Percentiles rank a stretch among this genome's conserved stretches.
Evolutionary conservation across 1,140 invertebrate species (phyloP).

Genomic region (Scaptodrosophila lebanonensis): DNA sequence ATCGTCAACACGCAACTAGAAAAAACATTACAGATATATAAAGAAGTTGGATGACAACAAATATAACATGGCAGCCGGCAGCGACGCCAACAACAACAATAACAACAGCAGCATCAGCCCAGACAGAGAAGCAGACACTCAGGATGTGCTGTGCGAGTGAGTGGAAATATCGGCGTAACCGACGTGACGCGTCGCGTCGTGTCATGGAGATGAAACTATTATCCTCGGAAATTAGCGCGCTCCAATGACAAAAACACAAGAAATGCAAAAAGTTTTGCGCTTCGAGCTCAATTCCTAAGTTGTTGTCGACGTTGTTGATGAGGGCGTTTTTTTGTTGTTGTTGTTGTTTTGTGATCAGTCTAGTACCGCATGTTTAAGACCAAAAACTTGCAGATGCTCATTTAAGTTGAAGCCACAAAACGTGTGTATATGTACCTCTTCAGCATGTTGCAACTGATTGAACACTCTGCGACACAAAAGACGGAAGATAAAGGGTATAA

Average conservation of each 20-base stretch:
- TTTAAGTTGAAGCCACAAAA: too few species aligned
- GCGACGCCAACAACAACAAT: background rate
- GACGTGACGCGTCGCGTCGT: slow-evolving; percentile 8
- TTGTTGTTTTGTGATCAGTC: background rate
- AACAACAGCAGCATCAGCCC: background rate
- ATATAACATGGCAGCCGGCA: slow-evolving; percentile 59
- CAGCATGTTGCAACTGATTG: too few species aligned
- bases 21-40: too few species aligned
- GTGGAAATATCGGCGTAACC: background rate
- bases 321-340: slow-evolving; percentile 14
- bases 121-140: background rate
- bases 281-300: slow-evolving; percentile 65
- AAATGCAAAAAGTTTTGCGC: slow-evolving; percentile 61
- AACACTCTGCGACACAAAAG: too few species aligned
- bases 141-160: slow-evolving; percentile 3
- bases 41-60: slow-evolving; percentile 55
- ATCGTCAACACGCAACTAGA: slow-evolving; percentile 56
- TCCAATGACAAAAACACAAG: slow-evolving; percentile 63
- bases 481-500: too few species aligned
- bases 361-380: background rate
- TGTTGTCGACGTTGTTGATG: slow-evolving; percentile 53
- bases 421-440: too few species aligned
- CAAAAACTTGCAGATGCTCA: background rate
- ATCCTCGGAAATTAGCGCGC: slow-evolving; percentile 68
- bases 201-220: slow-evolving; percentile 69